These are phyloP conservation scores for Chydorus sphaericus DNA, from an alignment of 2,888 invertebrate genomes.

Conservation along the genomic window DNA sequence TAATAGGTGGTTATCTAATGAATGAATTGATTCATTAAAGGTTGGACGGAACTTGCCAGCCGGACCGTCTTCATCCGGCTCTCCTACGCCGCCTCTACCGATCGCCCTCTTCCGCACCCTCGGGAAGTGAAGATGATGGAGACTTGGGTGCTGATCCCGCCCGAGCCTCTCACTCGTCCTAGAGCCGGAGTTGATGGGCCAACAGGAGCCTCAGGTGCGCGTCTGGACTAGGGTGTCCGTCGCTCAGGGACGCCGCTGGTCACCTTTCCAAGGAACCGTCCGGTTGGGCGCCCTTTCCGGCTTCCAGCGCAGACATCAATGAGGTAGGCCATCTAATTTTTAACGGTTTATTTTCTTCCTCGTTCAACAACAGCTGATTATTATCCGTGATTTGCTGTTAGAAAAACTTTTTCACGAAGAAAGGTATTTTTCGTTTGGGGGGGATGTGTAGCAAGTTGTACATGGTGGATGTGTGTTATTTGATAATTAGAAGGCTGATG, in stretches of 20 bases:
- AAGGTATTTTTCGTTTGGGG: no score
- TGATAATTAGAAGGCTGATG: no score
- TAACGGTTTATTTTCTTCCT: no score
- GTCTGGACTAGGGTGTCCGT: conserved; percentile 53
- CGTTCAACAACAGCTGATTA: background rate
- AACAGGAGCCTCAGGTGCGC: conserved; percentile 31
- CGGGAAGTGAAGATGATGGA: conserved; percentile 46
- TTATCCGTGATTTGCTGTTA: background rate
- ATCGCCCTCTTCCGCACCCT: no score
- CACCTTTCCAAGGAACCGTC: conserved; percentile 84
- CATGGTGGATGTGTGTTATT: background rate
- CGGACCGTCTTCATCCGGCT: background rate
- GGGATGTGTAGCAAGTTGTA: no score
- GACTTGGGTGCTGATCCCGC: conserved; percentile 82
- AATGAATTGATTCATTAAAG: background rate
- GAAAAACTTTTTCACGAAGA: no score
- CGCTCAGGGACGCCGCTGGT: conserved; percentile 62
- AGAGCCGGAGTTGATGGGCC: no score
- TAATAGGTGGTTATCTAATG: background rate
- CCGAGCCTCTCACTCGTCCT: conserved; percentile 71
- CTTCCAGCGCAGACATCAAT: conserved; percentile 27
- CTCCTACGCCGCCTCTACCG: background rate
- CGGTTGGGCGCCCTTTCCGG: conserved; percentile 70
- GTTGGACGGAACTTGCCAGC: background rate
- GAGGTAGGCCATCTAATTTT: background rate